Evolutionary conservation across 2,888 invertebrate genomes (phyloP), one percentile per base, ranked within the genome.

Genomic region (Pimpla rufipes): DNA sequence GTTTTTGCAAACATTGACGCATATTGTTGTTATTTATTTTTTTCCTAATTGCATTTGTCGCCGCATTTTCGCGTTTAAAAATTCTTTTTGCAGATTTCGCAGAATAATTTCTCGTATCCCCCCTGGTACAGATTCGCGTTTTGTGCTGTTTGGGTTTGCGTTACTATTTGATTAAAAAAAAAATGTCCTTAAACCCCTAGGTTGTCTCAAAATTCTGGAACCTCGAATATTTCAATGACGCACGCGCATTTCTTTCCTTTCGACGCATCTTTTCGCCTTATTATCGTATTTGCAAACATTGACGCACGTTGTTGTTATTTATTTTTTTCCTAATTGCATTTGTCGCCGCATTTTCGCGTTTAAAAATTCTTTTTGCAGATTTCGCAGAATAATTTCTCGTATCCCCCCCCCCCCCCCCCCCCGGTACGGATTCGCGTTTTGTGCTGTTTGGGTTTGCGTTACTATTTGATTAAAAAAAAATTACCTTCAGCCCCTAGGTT

Each of bases 391-490:
- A 52, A 18, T 52, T 52, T 52, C 3, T 21, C 21, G 66, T 42
- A 16, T 77, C 68, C 11, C 21, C 52, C 50, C 50, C 50, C 18
- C 18, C n/a, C n/a, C n/a, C n/a, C n/a, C n/a, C n/a, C n/a, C n/a
- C n/a, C n/a, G 50, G 50, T 8, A 8, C 10, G 40, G 10, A 21
- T 64, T 42, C 47, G 50, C 23, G 6, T 52, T 52, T 18, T 18
- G 21, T 52, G 18, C 11, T 52, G 50, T 18, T 77, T 79, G 79
- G 73, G 66, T 66, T 47, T 67, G 55, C 66, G 66, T 79, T 73
- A 55, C 67, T 73, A 73, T 79, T 79, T 73, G 66, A 66, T 79
- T 79, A 79, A 79, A 78, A 73, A n/a, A n/a, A 79, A 79, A 67
- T n/a, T n/a, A n/a, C n/a, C n/a, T n/a, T n/a, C n/a, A n/a, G n/a